These are phyloP conservation scores for Lepidothrix coronata DNA, from an alignment of 2,113 vertebrate species.

Conservation along the genomic window DNA sequence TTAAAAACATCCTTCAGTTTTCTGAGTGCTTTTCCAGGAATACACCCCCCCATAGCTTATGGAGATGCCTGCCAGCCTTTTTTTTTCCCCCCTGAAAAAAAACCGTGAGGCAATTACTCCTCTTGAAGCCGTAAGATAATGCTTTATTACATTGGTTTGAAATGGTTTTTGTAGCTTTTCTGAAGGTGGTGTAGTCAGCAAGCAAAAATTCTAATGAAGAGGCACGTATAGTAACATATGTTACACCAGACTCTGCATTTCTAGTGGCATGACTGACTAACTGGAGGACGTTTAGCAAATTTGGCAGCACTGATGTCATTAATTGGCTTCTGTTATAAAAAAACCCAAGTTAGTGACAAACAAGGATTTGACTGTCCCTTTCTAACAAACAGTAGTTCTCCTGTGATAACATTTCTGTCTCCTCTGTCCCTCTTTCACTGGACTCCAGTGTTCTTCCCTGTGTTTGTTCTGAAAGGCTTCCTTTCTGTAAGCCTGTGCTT, in stretches of 20 bases:
- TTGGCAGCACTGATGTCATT: neutral
- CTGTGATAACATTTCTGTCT: conserved; percentile 47
- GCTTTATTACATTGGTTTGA: neutral
- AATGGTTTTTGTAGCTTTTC: neutral
- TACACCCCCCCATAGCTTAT: neutral
- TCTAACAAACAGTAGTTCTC: conserved; percentile 37
- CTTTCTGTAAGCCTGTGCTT: conserved; percentile 18
- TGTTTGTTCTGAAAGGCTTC: conserved; percentile 42
- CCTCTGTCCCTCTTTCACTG: conserved; percentile 25
- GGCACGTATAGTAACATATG: neutral
- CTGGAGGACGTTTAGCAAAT: neutral
- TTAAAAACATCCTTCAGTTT: neutral
- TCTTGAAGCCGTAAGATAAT: neutral
- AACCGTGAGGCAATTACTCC: neutral
- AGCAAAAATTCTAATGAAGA: neutral
- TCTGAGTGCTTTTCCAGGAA: neutral
- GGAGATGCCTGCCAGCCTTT: neutral
- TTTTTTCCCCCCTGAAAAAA: neutral
- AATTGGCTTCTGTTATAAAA: neutral
- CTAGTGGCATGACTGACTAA: neutral
- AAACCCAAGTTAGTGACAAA: neutral
- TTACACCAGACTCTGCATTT: neutral
- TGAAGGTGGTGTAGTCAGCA: neutral
- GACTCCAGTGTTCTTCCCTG: conserved; percentile 17
- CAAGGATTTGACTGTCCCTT: conserved; percentile 26